Base-by-base conservation (phyloP, 2,797 vertebrate species). In the Poeciliopsis presidionis region DNA sequence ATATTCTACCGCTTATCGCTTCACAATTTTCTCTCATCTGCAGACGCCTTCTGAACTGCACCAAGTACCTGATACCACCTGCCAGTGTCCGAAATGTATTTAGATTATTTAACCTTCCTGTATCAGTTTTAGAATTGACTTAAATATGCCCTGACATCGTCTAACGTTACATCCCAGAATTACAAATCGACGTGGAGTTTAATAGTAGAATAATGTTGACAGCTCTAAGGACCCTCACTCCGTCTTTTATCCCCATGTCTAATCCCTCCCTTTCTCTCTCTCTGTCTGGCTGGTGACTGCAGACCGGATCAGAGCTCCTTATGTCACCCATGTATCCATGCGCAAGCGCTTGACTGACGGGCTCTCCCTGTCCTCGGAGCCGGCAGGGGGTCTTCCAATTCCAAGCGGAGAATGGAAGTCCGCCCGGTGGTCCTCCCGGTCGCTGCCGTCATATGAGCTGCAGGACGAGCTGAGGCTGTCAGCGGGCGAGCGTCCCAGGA, bases 271-370 rank as follows among this genome's bases (percentile, higher is more conserved):
- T 63, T 75, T 46, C 91, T 73, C 83, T 53, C 51, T 89, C 87
- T 86, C 85, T 88, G 79, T 89, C 87, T 80, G 81, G 91, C 91
- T 94, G 93, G 88, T 93, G 90, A 91, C 92, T 91, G 90, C 89
- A 93, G 91, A 84, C 85, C 51, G 75, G 84, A 87, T 71, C 63
- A 43, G 77, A 86, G 77, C 80, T 91, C 88, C 92, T 95, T 99
- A 99, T 97, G 98, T 99, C 94, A 99, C 98, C 98, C 98, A 99
- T 0, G 98, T 94, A 93, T 99, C 98, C 97, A 99, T 98, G 92
- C 98, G 95, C 97, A 99, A 96, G 39, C 98, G 97, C 94, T 99
- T 99, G 88, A 98, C 97, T 0, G 98, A 97, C 0, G 98, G 98
- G 84, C 97, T 98, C 93, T 98, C 97, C 46, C 97, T 94, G 72